phyloP scores from a whole-genome alignment of 2,113 vertebrate genomes.

The Paralichthys olivaceus region DNA sequence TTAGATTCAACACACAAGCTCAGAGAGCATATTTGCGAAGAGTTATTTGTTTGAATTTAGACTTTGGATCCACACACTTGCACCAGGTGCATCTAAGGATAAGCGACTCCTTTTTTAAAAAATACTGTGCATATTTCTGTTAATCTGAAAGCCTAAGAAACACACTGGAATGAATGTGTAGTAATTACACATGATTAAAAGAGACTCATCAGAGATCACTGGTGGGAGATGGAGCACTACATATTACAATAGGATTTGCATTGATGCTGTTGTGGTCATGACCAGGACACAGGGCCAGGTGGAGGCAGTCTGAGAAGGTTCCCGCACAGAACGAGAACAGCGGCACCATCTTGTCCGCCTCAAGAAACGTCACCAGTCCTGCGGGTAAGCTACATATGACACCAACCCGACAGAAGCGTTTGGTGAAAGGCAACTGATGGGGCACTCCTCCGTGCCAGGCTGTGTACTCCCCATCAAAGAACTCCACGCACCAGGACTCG shows the following conservation, averaged over 20 bases:
- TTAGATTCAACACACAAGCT: slow-evolving; percentile 20
- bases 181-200: not conserved
- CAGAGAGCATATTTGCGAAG: slow-evolving; percentile 71
- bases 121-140: not conserved
- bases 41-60: slow-evolving; percentile 66
- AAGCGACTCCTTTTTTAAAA: not conserved
- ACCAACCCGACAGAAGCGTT: slow-evolving; percentile 79
- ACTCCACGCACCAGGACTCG: slow-evolving; percentile 87
- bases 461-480: slow-evolving; percentile 87
- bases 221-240: slow-evolving; percentile 53
- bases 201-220: slow-evolving; percentile 40
- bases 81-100: slow-evolving; percentile 29
- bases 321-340: slow-evolving; percentile 86
- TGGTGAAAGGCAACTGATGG: slow-evolving; percentile 68
- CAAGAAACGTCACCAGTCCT: slow-evolving; percentile 86
- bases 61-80: slow-evolving; percentile 69
- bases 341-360: slow-evolving; percentile 83
- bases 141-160: not conserved
- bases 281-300: slow-evolving; percentile 82
- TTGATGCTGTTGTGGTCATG: slow-evolving; percentile 82
- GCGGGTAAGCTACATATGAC: slow-evolving; percentile 86
- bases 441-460: slow-evolving; percentile 80
- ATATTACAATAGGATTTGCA: slow-evolving; percentile 76
- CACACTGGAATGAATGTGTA: not conserved
- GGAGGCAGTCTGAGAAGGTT: slow-evolving; percentile 77